A percentile compares a stretch with the other conserved stretches of the same genome.
Conservation (phyloP, 2,113 vertebrate genomes). For the Trinectes maculatus region DNA sequence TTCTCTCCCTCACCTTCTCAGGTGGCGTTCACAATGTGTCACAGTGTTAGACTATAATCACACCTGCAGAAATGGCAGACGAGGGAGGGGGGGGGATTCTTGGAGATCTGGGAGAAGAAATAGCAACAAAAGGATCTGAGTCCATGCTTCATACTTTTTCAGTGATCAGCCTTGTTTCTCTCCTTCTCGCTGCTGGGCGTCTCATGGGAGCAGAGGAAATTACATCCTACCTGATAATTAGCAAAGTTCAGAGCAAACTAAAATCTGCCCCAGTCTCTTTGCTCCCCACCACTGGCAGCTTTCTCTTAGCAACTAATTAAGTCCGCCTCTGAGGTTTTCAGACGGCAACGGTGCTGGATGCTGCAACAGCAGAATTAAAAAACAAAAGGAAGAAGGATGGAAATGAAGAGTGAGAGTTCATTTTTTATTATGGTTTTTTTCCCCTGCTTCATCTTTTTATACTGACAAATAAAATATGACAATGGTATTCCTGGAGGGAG, state of each 20-base stretch:
- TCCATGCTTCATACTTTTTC: constrained; percentile 66
- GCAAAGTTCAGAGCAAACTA: constrained; percentile 84
- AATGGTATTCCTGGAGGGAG: constrained; percentile 79
- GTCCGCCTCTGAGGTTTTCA: constrained; percentile 83
- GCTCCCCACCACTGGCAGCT: constrained; percentile 78
- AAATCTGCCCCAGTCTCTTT: constrained; percentile 74
- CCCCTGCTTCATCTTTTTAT: constrained; percentile 66
- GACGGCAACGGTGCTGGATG: constrained; percentile 77
- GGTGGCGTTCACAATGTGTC: constrained; percentile 43
- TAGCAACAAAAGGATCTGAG: constrained; percentile 55
- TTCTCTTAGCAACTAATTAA: constrained; percentile 87
- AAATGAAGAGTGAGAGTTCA: constrained; percentile 61
- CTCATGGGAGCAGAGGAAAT: constrained; percentile 82
- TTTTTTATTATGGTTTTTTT: constrained; percentile 60
- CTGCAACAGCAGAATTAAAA: constrained; percentile 84
- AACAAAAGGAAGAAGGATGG: constrained; percentile 62
- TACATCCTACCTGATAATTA: constrained; percentile 88
- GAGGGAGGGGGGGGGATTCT: constrained; percentile 25
- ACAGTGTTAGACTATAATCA: constrained; percentile 52
- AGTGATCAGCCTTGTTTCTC: constrained; percentile 63
- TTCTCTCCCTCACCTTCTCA: constrained; percentile 47
- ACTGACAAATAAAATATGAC: constrained; percentile 80
- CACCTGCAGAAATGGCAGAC: constrained; percentile 34
- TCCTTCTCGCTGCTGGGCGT: constrained; percentile 67
- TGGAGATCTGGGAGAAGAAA: constrained; percentile 51